Percentiles rank a stretch among this genome's conserved stretches.
phyloP scores from a whole-genome alignment of 2,797 vertebrate species.

The Xenops minutus region DNA sequence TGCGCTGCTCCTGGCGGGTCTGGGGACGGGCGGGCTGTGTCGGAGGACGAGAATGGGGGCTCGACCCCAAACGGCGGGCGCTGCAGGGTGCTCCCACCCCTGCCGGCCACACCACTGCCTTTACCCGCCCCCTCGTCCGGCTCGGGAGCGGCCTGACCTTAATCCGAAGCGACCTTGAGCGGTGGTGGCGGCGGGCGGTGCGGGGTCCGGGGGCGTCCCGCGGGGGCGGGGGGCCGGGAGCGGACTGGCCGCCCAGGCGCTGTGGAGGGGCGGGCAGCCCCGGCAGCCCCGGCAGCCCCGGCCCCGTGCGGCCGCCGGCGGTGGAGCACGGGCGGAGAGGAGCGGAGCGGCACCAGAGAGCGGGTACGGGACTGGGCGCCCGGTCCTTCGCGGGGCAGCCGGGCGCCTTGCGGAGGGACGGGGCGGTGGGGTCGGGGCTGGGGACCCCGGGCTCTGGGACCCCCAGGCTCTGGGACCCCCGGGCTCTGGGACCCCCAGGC shows the following conservation, averaged over 20 bases:
- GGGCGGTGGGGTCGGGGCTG: neutral
- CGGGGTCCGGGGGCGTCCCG: neutral
- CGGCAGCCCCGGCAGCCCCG: neutral
- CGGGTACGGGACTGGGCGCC: neutral
- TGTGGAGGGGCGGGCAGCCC: constrained; percentile 1
- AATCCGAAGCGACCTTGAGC: constrained; percentile 42
- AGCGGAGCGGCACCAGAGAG: neutral
- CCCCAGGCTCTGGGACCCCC: neutral
- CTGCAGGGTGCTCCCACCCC: neutral
- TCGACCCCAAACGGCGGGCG: neutral
- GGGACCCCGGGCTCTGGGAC: neutral
- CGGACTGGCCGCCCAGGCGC: neutral
- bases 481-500: neutral
- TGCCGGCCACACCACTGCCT: neutral
- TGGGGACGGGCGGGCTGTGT: neutral
- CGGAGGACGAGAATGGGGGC: neutral
- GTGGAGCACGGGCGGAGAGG: neutral
- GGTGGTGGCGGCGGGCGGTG: neutral
- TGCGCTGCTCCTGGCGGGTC: neutral
- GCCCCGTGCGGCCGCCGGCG: neutral
- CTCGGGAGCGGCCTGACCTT: constrained; percentile 16
- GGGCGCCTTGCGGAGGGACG: too few relatives aligned
- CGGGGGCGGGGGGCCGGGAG: neutral
- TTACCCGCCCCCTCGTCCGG: neutral
- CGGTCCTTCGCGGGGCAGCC: too few relatives aligned